These are phyloP conservation scores for Dromococcyx pavoninus DNA, from an alignment of 2,797 vertebrate genomes.

Conservation along the genomic window DNA sequence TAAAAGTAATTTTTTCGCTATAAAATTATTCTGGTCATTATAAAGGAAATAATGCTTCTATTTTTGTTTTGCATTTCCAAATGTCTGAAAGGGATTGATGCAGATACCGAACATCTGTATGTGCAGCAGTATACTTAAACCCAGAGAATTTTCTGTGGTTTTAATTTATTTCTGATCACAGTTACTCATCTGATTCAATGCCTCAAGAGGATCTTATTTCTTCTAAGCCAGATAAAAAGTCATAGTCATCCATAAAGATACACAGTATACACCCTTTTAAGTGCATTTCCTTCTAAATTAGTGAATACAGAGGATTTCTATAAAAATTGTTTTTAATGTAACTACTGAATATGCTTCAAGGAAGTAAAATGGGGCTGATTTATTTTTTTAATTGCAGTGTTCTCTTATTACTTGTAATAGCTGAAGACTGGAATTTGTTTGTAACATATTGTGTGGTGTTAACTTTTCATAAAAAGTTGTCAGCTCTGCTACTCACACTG, in stretches of 20 bases:
- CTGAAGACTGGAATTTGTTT: slow-evolving; percentile 45
- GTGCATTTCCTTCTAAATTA: slow-evolving; percentile 51
- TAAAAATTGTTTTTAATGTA: slow-evolving; percentile 26
- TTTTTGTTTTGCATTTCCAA: neutral
- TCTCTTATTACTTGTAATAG: slow-evolving; percentile 51
- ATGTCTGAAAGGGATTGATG: neutral
- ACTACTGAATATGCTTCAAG: slow-evolving; percentile 13
- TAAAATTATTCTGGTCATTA: slow-evolving; percentile 10
- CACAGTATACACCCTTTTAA: neutral
- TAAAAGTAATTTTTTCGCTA: slow-evolving; percentile 45
- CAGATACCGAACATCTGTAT: neutral
- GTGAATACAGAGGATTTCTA: slow-evolving; percentile 26
- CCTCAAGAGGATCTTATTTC: neutral
- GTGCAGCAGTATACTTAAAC: neutral
- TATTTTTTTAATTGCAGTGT: slow-evolving; percentile 30
- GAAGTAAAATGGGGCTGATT: slow-evolving; percentile 40
- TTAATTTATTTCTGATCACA: slow-evolving; percentile 7
- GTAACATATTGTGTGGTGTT: slow-evolving; percentile 4
- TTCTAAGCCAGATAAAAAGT: slow-evolving; percentile 23
- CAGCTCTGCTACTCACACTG: slow-evolving; percentile 26
- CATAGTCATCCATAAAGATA: slow-evolving; percentile 33
- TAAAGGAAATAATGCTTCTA: neutral
- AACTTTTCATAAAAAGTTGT: slow-evolving; percentile 52
- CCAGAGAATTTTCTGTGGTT: neutral
- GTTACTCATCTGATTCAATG: neutral